Conservation (phyloP, 1,140 invertebrate genomes). For the Neodiprion fabricii region DNA sequence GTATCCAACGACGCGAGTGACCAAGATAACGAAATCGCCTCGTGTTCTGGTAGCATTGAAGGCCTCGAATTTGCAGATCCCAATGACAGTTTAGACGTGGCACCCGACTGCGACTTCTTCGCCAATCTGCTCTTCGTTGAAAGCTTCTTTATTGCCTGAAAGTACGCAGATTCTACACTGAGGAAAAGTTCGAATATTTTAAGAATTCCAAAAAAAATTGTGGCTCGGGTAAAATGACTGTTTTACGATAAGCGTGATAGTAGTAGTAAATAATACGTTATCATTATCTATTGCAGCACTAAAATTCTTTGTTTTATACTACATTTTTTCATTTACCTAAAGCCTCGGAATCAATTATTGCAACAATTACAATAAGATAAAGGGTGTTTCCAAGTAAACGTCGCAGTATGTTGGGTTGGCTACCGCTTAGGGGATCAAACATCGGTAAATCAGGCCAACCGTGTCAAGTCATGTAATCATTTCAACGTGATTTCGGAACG, state of each 20-base stretch:
- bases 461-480: neutral
- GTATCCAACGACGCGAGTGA: constrained; percentile 50
- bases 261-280: too few species aligned
- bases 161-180: constrained; percentile 14
- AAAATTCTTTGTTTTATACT: neutral
- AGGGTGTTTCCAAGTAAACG: too few species aligned
- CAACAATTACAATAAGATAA: too few species aligned
- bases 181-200: neutral
- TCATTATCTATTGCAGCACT: neutral
- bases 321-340: neutral
- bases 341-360: neutral
- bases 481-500: too few species aligned
- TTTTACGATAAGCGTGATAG: too few species aligned
- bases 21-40: constrained; percentile 47
- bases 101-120: constrained; percentile 37
- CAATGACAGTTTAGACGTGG: constrained; percentile 10
- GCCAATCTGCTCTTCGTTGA: constrained; percentile 37
- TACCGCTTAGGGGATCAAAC: too few species aligned
- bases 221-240: constrained; percentile 9
- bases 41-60: constrained; percentile 40
- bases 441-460: too few species aligned
- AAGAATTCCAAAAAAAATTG: constrained; percentile 14
- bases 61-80: constrained; percentile 34
- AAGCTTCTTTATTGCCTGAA: constrained; percentile 50
- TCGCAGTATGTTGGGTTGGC: too few species aligned